Evolutionary conservation across 1,140 invertebrate species (phyloP).

Genomic region (Uloborus diversus): DNA sequence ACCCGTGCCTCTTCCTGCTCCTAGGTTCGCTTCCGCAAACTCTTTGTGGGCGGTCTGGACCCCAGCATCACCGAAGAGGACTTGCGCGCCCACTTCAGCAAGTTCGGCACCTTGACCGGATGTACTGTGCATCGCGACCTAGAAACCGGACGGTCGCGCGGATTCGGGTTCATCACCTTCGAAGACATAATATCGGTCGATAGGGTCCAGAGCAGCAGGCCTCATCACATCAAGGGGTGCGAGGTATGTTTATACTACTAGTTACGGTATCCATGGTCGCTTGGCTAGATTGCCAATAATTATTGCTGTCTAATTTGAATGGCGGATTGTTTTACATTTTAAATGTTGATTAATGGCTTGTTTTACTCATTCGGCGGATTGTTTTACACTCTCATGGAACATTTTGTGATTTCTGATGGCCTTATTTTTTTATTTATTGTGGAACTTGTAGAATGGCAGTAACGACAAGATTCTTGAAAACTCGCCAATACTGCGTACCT

Average conservation of each 20-base stretch:
- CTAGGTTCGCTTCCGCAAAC: constrained; percentile 35
- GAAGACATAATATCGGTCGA: constrained; percentile 48
- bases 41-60: constrained; percentile 42
- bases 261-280: no score
- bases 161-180: constrained; percentile 60
- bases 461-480: no score
- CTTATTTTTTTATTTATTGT: background rate
- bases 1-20: no score
- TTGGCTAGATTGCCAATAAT: no score
- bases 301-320: background rate
- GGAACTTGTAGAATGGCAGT: no score
- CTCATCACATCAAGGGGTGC: constrained; percentile 14
- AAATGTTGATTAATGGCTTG: background rate
- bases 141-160: constrained; percentile 55
- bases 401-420: background rate
- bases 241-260: constrained; percentile 2
- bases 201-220: constrained; percentile 35
- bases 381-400: background rate
- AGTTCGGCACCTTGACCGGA: constrained; percentile 23
- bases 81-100: constrained; percentile 22
- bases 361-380: background rate
- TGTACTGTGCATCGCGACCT: constrained; percentile 34
- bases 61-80: constrained; percentile 18
- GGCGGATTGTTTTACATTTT: background rate
- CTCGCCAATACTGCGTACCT: no score